Conservation (phyloP, 1,140 invertebrate species). For the Leptestheria dahalacensis region DNA sequence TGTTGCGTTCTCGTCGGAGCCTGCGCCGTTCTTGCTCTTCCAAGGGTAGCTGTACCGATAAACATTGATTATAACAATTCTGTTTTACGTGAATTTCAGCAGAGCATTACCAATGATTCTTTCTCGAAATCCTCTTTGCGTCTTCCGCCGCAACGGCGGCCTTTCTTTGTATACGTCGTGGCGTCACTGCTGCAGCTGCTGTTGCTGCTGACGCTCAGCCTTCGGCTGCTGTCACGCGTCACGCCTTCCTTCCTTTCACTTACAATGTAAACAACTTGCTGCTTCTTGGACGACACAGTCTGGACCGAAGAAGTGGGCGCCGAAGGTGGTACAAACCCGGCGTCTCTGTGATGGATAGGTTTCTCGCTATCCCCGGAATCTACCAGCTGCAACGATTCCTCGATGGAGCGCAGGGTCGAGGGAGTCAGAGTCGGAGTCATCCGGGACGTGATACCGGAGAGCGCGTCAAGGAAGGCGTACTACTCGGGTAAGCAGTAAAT, state of each 20-base stretch:
- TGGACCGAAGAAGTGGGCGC: conserved; percentile 33
- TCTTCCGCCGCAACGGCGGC: neutral
- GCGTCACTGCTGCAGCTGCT: conserved; percentile 5
- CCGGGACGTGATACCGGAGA: conserved; percentile 69
- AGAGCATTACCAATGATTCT: neutral
- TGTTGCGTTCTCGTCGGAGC: conserved; percentile 79
- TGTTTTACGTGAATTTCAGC: neutral
- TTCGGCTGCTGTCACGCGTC: neutral
- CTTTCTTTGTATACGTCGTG: neutral
- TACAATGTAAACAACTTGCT: neutral
- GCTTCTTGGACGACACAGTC: neutral
- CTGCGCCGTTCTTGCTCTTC: conserved; percentile 80
- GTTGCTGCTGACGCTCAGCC: conserved; percentile 7
- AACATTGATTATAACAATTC: neutral
- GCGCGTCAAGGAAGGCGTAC: conserved; percentile 62
- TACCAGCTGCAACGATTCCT: conserved; percentile 50
- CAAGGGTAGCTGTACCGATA: conserved; percentile 40
- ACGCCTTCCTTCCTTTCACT: neutral
- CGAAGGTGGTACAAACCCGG: conserved; percentile 76
- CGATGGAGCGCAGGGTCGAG: conserved; percentile 77
- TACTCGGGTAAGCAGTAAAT: conserved; percentile 38
- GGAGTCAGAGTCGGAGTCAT: conserved; percentile 85
- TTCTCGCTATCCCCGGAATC: conserved; percentile 38
- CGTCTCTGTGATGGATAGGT: conserved; percentile 61
- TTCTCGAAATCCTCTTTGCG: conserved; percentile 3